Evolutionary conservation across 2,888 invertebrate genomes (phyloP).

Genomic region (Cyrtodaria siliqua): DNA sequence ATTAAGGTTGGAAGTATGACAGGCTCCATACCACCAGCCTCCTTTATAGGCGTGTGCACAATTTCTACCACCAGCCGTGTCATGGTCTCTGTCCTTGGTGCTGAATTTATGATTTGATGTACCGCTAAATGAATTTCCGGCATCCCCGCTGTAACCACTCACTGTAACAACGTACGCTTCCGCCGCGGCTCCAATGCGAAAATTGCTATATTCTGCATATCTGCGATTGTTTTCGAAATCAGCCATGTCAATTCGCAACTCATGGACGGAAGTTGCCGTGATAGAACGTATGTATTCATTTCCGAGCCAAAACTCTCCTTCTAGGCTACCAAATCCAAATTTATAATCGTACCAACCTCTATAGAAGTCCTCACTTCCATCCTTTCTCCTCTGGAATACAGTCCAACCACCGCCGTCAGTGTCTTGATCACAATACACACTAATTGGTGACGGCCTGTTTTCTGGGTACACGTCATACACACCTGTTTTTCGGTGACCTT

Average conservation of each 20-base stretch:
- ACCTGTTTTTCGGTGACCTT: constrained; percentile 14
- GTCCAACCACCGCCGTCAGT: constrained; percentile 65
- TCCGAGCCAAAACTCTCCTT: constrained; percentile 42
- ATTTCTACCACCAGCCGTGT: background rate
- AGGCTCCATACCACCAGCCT: constrained; percentile 31
- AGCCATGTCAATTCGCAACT: constrained; percentile 22
- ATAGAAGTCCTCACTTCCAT: constrained; percentile 43
- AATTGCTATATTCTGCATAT: constrained; percentile 20
- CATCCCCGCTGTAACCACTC: constrained; percentile 12
- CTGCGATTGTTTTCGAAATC: constrained; percentile 27
- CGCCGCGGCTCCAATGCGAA: constrained; percentile 13
- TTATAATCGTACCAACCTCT: constrained; percentile 40
- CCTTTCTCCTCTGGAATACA: constrained; percentile 52
- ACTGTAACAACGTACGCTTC: constrained; percentile 10
- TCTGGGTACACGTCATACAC: constrained; percentile 29
- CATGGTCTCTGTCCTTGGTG: constrained; percentile 39
- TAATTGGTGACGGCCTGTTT: constrained; percentile 24
- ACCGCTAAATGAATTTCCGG: background rate
- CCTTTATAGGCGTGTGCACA: constrained; percentile 29
- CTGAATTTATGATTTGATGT: constrained; percentile 16
- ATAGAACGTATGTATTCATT: constrained; percentile 2
- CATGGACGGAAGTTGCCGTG: constrained; percentile 3
- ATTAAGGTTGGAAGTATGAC: constrained; percentile 21
- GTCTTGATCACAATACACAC: constrained; percentile 40
- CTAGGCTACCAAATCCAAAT: constrained; percentile 44